Evolutionary conservation across 2,113 vertebrate species (phyloP), one percentile per base, ranked within the genome.

Genomic region (Chamaetylas fuelleborni): DNA sequence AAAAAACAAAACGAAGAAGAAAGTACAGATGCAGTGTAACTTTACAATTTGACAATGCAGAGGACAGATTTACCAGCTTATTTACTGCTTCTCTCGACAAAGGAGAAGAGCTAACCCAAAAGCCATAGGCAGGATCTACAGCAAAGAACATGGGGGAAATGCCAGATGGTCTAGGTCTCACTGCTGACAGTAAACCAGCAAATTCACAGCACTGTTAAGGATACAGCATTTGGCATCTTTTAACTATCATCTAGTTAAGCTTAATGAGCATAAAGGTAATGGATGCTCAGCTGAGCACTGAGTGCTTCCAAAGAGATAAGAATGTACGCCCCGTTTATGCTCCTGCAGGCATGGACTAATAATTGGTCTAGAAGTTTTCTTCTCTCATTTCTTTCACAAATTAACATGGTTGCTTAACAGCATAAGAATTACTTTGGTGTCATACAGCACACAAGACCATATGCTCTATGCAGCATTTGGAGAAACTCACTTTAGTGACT

Each of bases 21-120:
- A 93, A 97, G 74, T 74, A 93, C 97, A 97, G 91, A 97, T 96
- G 95, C 36, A 0, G 88, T 90, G 70, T 58, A 95, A 95, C 92
- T 96, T 97, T 96, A 95, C 74, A 64, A 70, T 92, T 88, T 58
- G 85, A 90, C 67, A 65, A 51, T 38, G 43, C 51, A 86, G 92
- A 71, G 78, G 76, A 89, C 60, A 48, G 88, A 90, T 38, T 38
- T 85, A 66, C 89, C 91, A 93, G 71, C 61, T 86, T 93, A 81
- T 83, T 95, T 92, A 96, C 74, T 67, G 72, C 92, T 94, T 93
- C 69, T 66, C 80, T 88, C 85, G 62, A 93, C 1, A 19, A 96
- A 95, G 79, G 74, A 96, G 86, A 71, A 77, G 28, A 33, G 61
- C 53, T 86, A 91, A 70, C 43, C 19, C 57, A 48, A 81, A 94